Evolutionary conservation across 1,140 invertebrate species (phyloP).

Genomic region (Halesus radiatus): DNA sequence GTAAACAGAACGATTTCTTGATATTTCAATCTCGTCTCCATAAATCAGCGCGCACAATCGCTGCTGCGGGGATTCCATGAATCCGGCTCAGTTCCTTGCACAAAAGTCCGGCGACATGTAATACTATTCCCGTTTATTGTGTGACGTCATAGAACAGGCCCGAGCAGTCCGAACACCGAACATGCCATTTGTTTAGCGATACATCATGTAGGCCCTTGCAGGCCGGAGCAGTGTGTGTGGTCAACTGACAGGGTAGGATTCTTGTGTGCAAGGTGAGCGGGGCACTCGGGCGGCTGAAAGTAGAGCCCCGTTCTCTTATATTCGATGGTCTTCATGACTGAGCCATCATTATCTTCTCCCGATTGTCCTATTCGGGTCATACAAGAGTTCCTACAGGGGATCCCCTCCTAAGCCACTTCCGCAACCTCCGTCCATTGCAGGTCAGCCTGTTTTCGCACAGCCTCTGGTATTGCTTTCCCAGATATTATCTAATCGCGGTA

Average conservation of each 20-base stretch:
- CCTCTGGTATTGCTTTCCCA: too few species aligned
- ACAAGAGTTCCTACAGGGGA: too few species aligned
- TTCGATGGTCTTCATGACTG: too few species aligned
- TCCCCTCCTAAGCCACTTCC: too few species aligned
- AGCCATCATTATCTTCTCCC: too few species aligned
- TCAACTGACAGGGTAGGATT: not conserved
- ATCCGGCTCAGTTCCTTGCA: not conserved
- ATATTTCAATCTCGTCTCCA: slow-evolving; percentile 19
- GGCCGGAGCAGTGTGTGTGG: slow-evolving; percentile 2
- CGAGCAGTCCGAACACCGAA: not conserved
- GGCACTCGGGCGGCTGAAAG: too few species aligned
- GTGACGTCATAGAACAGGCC: not conserved
- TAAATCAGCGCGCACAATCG: slow-evolving; percentile 10
- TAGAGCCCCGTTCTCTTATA: too few species aligned
- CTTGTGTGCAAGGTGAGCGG: too few species aligned
- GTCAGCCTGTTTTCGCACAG: too few species aligned
- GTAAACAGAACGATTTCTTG: not conserved
- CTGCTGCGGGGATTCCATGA: not conserved
- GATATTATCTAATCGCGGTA: too few species aligned
- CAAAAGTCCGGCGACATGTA: not conserved
- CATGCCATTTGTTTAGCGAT: slow-evolving; percentile 10
- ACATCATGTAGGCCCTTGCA: slow-evolving; percentile 21
- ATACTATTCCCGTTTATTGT: not conserved
- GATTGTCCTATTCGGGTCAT: too few species aligned
- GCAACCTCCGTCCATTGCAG: too few species aligned